Evolutionary conservation across 2,797 vertebrate genomes (phyloP), one percentile per base, ranked within the genome.

Genomic region (Loriculus beryllinus): DNA sequence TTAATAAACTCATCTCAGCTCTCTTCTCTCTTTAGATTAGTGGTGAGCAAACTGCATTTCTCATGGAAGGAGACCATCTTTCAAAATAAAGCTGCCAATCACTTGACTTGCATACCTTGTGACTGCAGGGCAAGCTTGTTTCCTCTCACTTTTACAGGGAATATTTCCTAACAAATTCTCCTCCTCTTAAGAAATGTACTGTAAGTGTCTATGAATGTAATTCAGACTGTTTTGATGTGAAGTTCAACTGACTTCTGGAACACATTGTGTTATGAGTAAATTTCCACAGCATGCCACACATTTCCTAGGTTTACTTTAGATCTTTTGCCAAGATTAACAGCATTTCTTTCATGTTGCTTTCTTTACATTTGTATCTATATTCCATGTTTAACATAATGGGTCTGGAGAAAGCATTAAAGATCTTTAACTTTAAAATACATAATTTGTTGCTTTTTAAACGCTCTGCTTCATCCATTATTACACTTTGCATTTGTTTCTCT

Each of bases 311-410:
- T 94, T 93, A 62, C 83, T 80, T 96, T 49, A 97, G 95, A 95
- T 92, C 93, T 87, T 91, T 92, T 95, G 92, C 96, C 96, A 97
- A 97, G 85, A 96, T 88, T 91, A 95, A 96, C 84, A 95, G 76
- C 59, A 74, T 77, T 95, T 95, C 87, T 94, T 95, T 92, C 86
- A 95, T 89, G 94, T 94, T 93, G 93, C 91, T 94, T 96, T 96
- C 82, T 85, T 90, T 85, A 94, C 85, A 83, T 96, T 95, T 96
- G 49, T 94, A 96, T 94, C 92, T 82, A 87, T 97, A 94, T 93
- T 95, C 93, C 95, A 91, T 56, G 70, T 91, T 93, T 86, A 96
- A 90, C 68, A 79, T 62, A 95, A 92, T 28, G 35, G 10, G 35
- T 59, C 84, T 96, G 93, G 74, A 94, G 84, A 96, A 96, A 67